Evolutionary conservation across 2,113 vertebrate genomes (phyloP).

Genomic region (Puma concolor): DNA sequence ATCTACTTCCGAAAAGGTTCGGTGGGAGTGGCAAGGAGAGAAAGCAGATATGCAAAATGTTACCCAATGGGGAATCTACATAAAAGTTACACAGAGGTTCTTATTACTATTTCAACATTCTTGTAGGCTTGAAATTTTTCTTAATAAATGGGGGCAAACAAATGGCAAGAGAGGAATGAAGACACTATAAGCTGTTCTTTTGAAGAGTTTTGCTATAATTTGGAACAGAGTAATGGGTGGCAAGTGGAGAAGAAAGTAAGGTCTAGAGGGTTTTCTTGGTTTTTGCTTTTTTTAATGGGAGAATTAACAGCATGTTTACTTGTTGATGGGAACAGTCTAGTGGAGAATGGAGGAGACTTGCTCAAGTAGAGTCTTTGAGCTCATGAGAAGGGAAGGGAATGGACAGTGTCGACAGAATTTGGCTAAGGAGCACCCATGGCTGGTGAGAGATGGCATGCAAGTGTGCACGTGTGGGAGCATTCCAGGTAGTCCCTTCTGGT

Average conservation of each 20-base stretch:
- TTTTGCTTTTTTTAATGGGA: background rate
- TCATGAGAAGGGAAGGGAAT: background rate
- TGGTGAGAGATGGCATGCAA: too few species aligned
- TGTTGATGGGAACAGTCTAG: background rate
- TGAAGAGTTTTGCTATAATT: background rate
- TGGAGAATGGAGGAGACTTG: background rate
- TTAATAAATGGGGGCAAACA: background rate
- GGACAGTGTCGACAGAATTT: background rate
- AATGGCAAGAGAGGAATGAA: background rate
- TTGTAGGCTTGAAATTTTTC: background rate
- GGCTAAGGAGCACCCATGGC: background rate
- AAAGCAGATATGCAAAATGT: background rate
- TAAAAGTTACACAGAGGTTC: background rate
- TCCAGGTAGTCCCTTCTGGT: background rate
- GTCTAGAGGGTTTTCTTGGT: background rate
- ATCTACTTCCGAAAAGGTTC: background rate
- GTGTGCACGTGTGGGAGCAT: background rate
- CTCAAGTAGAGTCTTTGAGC: background rate
- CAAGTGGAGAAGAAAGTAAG: background rate
- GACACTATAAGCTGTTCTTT: background rate
- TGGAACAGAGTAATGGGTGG: background rate
- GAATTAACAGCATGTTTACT: background rate
- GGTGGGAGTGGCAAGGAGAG: too few species aligned
- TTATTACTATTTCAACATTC: background rate
- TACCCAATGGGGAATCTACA: background rate